Evolutionary conservation across 2,888 invertebrate species (phyloP).

Genomic region (Ecdyonurus torrentis): DNA sequence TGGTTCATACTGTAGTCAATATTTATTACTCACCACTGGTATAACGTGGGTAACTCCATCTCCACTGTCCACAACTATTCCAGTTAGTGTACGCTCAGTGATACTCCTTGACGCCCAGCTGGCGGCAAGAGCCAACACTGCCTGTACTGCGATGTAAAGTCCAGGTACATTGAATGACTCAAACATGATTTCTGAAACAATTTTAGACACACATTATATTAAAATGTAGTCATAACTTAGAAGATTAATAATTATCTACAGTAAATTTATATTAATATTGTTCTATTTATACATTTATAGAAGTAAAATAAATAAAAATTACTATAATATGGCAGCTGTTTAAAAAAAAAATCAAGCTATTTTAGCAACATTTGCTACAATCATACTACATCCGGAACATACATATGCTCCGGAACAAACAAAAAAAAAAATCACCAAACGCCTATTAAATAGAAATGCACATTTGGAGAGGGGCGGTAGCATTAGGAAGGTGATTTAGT

Average conservation of each 20-base stretch:
- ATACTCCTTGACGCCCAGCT: constrained; percentile 90
- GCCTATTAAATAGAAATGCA: too few species aligned
- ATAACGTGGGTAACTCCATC: constrained; percentile 99
- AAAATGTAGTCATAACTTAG: neutral
- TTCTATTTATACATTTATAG: too few species aligned
- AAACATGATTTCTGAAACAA: constrained; percentile 88
- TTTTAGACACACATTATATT: neutral
- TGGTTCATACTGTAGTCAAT: too few species aligned
- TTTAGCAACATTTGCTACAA: too few species aligned
- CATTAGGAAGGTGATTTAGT: too few species aligned
- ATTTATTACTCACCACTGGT: constrained; percentile 58
- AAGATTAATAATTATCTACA: neutral
- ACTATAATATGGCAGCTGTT: too few species aligned
- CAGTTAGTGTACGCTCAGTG: constrained; percentile 86
- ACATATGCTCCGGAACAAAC: too few species aligned
- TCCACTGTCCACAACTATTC: constrained; percentile 96
- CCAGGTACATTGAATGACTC: constrained; percentile 99
- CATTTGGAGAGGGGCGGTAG: too few species aligned
- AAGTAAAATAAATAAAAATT: neutral
- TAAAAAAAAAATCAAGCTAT: too few species aligned
- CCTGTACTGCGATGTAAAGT: constrained; percentile 97
- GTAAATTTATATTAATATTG: neutral
- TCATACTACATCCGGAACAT: too few species aligned
- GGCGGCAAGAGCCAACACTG: constrained; percentile 92
- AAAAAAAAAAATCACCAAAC: too few species aligned